Evolutionary conservation across 2,797 vertebrate species (phyloP), one percentile per base, ranked within the genome.

Genomic region (Microtus californicus): DNA sequence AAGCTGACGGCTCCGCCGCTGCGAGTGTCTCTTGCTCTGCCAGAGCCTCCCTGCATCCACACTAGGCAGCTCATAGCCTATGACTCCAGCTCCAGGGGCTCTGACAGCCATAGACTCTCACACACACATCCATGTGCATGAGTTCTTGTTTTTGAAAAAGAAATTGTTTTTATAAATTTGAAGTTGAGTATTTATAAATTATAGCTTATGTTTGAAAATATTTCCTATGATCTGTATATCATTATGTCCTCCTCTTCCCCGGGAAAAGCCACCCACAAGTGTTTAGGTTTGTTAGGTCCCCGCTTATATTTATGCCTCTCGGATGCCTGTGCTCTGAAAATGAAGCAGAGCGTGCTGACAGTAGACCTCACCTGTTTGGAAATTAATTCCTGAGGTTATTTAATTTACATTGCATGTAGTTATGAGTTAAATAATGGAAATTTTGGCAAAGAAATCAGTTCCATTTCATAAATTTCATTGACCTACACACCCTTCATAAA

Each of bases 351-450:
- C 96, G 85, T 61, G 74, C 54, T 92, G 95, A 71, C 77, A 79
- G 82, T 97, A 83, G 93, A 45, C 19, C 89, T 98, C 76, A 95
- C 97, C 83, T 88, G 6, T 97, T 96, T 74, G 93, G 92, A 97
- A 97, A 71, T 95, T 92, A n/a, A 93, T 96, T 87, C 92, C 85
- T 93, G 63, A 94, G 96, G 95, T 97, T 93, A 96, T 92, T 95
- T 91, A 31, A 73, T 82, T 96, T 97, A 92, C 48, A 87, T 98
- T 97, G 97, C 93, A 61, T 29, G 6, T 59, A 93, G 56, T 67
- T 97, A 51, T 86, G 97, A 95, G 95, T 21, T 95, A 93, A 71
- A 71, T 95, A 37, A 43, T 97, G 96, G 89, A 98, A 96, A 96
- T 78, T 73, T 95, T 81, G 73, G 93, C 67, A 63, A 92, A 40